These are phyloP conservation scores for Drosophila kikkawai DNA, from an alignment of 1,140 invertebrate species.

Conservation along the genomic window DNA sequence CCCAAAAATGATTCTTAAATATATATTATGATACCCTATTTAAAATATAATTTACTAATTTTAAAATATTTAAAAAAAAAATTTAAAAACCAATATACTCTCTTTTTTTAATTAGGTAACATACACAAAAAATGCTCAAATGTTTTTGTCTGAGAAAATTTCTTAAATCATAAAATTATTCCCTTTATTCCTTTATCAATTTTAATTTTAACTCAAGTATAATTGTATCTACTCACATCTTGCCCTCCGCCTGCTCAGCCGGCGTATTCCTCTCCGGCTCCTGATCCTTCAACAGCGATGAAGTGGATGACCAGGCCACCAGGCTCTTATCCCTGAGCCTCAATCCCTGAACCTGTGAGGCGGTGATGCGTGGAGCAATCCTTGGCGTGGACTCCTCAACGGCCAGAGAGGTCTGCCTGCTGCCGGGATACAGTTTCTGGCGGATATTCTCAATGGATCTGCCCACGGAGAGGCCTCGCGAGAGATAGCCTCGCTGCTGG, in stretches of 20 bases:
- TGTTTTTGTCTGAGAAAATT: neutral
- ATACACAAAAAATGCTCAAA: too few species aligned
- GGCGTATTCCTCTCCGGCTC: slow-evolving; percentile 36
- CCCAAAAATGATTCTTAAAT: too few species aligned
- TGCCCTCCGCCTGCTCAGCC: slow-evolving; percentile 12
- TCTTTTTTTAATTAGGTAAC: too few species aligned
- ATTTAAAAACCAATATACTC: too few species aligned
- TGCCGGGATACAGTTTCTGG: slow-evolving; percentile 67
- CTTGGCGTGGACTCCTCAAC: slow-evolving; percentile 30
- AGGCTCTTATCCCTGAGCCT: slow-evolving; percentile 55
- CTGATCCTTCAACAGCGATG: slow-evolving; percentile 63
- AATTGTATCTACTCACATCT: slow-evolving; percentile 40
- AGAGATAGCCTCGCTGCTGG: slow-evolving; percentile 65
- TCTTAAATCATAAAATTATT: neutral
- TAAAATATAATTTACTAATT: too few species aligned
- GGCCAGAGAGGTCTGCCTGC: slow-evolving; percentile 49
- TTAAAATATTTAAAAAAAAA: too few species aligned
- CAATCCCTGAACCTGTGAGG: slow-evolving; percentile 35
- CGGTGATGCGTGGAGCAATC: slow-evolving; percentile 22
- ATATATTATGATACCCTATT: too few species aligned
- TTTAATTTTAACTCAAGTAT: neutral
- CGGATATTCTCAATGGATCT: slow-evolving; percentile 77
- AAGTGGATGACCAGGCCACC: slow-evolving; percentile 72
- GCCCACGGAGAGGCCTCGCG: slow-evolving; percentile 75
- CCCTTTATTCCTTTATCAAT: neutral